Percentiles rank a stretch among this genome's conserved stretches.
These are phyloP conservation scores for Stegastes partitus DNA, from an alignment of 2,113 vertebrate species.

Conservation along the genomic window DNA sequence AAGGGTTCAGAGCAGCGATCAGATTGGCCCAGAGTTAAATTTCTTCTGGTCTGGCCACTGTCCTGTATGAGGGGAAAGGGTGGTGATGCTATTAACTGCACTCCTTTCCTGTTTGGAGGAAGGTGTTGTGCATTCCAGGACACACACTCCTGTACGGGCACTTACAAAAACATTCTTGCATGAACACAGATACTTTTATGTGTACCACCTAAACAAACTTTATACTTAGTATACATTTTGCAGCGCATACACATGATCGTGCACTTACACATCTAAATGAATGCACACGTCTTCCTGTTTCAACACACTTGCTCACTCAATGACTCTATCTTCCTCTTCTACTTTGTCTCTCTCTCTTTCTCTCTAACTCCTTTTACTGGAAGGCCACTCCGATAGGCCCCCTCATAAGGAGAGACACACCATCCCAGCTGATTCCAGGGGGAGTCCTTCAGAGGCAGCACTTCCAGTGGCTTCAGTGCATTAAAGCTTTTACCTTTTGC, in stretches of 20 bases:
- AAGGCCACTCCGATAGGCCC: conserved; percentile 79
- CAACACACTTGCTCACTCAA: conserved; percentile 51
- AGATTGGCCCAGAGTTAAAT: conserved; percentile 32
- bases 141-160: conserved; percentile 40
- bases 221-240: conserved; percentile 74
- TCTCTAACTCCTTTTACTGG: conserved; percentile 75
- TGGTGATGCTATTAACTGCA: conserved; percentile 73
- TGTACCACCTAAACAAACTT: conserved; percentile 74
- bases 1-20: conserved; percentile 29
- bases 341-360: conserved; percentile 43
- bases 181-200: conserved; percentile 61
- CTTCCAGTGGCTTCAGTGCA: conserved; percentile 85
- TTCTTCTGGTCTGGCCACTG: conserved; percentile 37
- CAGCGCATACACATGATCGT: conserved; percentile 40
- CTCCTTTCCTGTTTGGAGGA: conserved; percentile 80
- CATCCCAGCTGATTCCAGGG: conserved; percentile 78
- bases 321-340: conserved; percentile 62
- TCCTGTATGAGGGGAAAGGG: conserved; percentile 70
- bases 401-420: conserved; percentile 79
- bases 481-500: conserved; percentile 86
- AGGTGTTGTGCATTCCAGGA: conserved; percentile 72
- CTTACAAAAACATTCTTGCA: conserved; percentile 57
- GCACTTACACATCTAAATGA: conserved; percentile 67
- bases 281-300: conserved; percentile 49
- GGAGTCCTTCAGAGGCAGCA: conserved; percentile 82